These are phyloP conservation scores for Deilephila elpenor DNA, from an alignment of 2,888 invertebrate species.

Conservation along the genomic window DNA sequence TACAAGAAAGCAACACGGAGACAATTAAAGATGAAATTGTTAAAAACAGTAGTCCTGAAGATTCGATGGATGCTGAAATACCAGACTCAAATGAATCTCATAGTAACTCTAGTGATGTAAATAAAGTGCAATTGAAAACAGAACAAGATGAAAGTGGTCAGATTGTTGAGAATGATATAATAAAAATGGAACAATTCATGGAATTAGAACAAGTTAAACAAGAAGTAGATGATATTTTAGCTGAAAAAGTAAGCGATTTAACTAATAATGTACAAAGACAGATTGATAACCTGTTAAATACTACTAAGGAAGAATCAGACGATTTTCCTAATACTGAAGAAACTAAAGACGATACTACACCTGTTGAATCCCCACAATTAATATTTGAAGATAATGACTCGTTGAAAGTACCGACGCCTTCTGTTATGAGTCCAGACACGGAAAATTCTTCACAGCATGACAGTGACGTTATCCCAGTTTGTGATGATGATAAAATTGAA, in stretches of 20 bases:
- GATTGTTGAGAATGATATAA: background rate
- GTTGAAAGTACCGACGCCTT: background rate
- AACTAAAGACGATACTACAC: background rate
- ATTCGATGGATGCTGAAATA: constrained; percentile 8
- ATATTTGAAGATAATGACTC: background rate
- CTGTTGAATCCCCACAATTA: background rate
- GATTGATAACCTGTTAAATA: background rate
- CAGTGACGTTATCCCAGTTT: background rate
- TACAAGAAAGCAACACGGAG: background rate
- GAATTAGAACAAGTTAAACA: constrained; percentile 13
- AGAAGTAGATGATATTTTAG: constrained; percentile 11
- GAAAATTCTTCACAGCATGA: background rate
- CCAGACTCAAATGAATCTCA: constrained; percentile 8
- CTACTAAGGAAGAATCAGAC: background rate
- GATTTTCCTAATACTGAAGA: background rate
- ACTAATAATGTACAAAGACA: background rate
- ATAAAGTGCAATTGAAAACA: constrained; percentile 8
- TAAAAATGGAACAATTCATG: background rate
- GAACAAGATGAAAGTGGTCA: constrained; percentile 4
- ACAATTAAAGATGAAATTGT: constrained; percentile 20
- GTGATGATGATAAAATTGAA: background rate
- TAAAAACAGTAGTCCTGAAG: constrained; percentile 9
- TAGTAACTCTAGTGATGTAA: background rate
- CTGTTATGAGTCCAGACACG: background rate
- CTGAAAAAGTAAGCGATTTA: constrained; percentile 1